Base-by-base conservation (phyloP, 2,113 vertebrate genomes). In the Sceloporus tristichus region DNA sequence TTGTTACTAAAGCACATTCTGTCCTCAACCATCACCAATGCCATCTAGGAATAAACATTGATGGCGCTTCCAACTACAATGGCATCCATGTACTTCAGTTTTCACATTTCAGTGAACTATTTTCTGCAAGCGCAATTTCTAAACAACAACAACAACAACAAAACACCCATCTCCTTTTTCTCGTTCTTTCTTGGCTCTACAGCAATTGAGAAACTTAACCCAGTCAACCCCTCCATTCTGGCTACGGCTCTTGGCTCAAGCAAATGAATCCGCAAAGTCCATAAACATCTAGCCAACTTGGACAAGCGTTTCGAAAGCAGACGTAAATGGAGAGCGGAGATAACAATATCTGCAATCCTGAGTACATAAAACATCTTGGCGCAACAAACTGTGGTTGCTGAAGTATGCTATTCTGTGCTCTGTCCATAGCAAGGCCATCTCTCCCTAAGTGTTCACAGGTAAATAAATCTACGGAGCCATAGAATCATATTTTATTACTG, bases 261-360 rank as follows among this genome's bases (percentile, higher is more conserved):
- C 65, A 73, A 93, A 94, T 96, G 96, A 96, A 95, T 94, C 93
- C 90, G 93, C 93, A 92, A 92, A 96, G 95, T 93, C 95, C 96
- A 94, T 94, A 96, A 96, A 96, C 82, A 92, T 94, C 95, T 79
- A 92, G 94, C 91, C 92, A 87, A 90, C 93, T 90, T 90, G 91
- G 87, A 85, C 87, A 88, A 94, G 85, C 91, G 91, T 95, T 94
- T 73, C 93, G 89, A 82, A 88, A 89, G 68, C 95, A 91, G 93
- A 96, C 97, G 95, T 97, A 97, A 96, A 96, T 90, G 95, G 96
- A 94, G 91, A 95, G 85, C 94, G 84, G 91, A 94, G 87, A 95
- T 94, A 88, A 59, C 91, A 66, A 92, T 95, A 94, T 94, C 95
- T 94, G 77, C 71, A 87, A 92, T 92, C 88, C 85, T 48, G 1